A percentile compares a stretch with the other conserved stretches of the same genome.
Conservation (phyloP, 2,888 invertebrate genomes). For the Athrips mouffetella region DNA sequence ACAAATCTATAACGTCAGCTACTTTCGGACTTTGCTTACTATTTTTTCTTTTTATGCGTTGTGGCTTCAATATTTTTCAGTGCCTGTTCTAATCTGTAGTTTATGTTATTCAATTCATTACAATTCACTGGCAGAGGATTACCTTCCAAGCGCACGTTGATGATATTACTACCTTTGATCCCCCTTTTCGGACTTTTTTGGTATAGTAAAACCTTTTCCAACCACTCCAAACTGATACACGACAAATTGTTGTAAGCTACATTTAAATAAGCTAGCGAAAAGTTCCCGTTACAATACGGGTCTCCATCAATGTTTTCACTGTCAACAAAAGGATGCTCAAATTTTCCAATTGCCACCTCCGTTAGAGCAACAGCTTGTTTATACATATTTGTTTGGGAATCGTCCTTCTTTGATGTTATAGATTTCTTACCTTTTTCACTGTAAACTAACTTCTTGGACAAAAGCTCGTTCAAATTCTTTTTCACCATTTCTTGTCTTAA, state of each 20-base stretch:
- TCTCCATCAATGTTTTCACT: not conserved
- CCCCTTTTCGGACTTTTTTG: conserved; percentile 18
- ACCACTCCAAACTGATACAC: conserved; percentile 27
- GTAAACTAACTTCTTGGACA: not conserved
- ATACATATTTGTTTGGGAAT: not conserved
- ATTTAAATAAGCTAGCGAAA: conserved; percentile 31
- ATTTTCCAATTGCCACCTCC: not conserved
- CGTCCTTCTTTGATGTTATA: not conserved
- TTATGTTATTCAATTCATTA: not conserved
- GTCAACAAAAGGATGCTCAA: not conserved
- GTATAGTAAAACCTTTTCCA: conserved; percentile 29
- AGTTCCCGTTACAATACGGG: conserved; percentile 32
- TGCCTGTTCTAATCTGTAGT: too few species aligned
- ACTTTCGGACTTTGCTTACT: too few species aligned
- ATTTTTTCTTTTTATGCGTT: too few species aligned
- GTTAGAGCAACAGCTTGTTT: not conserved
- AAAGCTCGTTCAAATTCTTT: not conserved
- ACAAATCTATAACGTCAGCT: too few species aligned
- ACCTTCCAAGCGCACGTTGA: not conserved
- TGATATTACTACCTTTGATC: not conserved
- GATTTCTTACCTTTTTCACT: not conserved
- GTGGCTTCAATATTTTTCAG: too few species aligned
- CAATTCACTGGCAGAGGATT: not conserved
- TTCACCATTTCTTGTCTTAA: not conserved
- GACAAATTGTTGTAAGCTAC: conserved; percentile 35